Conservation (phyloP, 2,797 vertebrate species). For the Phylloscopus collybita region DNA sequence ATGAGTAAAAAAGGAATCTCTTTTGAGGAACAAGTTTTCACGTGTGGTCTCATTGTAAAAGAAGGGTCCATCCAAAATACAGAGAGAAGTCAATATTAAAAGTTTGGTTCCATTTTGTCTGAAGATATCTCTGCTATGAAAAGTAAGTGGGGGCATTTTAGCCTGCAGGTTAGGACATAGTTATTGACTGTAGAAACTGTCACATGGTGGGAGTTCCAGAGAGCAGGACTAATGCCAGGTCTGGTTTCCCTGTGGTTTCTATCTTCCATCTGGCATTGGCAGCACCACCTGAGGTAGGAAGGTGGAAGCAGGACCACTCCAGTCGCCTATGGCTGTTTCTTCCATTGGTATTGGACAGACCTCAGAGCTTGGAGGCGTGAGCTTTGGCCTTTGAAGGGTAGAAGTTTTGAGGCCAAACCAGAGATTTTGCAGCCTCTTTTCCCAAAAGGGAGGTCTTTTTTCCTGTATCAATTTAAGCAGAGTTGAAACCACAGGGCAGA, state of each 20-base stretch:
- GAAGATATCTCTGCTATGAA: background rate
- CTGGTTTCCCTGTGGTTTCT: background rate
- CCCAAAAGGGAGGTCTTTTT: background rate
- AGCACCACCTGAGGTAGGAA: background rate
- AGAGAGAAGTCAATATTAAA: background rate
- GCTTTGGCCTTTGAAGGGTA: background rate
- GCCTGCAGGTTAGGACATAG: background rate
- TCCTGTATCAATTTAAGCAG: background rate
- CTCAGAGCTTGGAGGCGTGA: background rate
- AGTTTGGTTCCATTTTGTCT: background rate
- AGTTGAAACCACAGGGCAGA: background rate
- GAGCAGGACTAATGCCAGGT: background rate
- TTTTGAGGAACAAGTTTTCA: background rate
- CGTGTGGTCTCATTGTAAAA: background rate
- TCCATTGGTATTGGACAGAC: background rate
- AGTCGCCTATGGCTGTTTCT: background rate
- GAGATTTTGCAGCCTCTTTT: background rate
- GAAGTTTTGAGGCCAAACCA: background rate
- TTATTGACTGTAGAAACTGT: background rate
- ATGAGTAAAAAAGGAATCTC: background rate
- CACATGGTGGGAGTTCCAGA: background rate
- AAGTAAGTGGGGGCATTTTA: background rate
- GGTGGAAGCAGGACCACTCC: conserved; percentile 3
- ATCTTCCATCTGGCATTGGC: background rate
- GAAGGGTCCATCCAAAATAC: background rate